phyloP scores from a whole-genome alignment of 2,888 invertebrate species.

The Lochmaea crataegi region DNA sequence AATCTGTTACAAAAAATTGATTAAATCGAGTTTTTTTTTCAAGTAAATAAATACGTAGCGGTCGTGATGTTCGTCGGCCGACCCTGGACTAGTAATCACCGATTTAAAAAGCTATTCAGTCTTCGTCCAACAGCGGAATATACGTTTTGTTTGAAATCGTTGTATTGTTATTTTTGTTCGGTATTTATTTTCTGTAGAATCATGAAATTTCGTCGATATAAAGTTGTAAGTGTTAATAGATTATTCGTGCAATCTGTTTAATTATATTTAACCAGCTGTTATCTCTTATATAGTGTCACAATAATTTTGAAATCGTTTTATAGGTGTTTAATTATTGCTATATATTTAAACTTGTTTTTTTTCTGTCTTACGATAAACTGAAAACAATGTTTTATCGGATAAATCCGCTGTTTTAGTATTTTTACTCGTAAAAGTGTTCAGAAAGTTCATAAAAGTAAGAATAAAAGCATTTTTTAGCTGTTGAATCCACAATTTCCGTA shows the following conservation, averaged over 20 bases:
- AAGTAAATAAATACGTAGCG: neutral
- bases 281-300: neutral
- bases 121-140: neutral
- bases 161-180: neutral
- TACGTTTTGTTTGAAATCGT: neutral
- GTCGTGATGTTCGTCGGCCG: neutral
- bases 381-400: neutral
- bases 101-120: neutral
- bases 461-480: no score
- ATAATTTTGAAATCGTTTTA: neutral
- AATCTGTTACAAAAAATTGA: no score
- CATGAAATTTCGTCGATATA: conserved; percentile 18
- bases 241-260: neutral
- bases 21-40: no score
- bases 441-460: no score
- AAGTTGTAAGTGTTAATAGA: conserved; percentile 8
- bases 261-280: neutral
- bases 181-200: neutral
- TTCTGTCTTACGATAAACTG: no score
- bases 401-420: neutral
- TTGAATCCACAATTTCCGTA: no score
- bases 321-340: neutral
- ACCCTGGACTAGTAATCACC: neutral
- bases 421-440: no score
- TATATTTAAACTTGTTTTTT: neutral